These are phyloP conservation scores for Yasuhikotakia modesta DNA, from an alignment of 2,797 vertebrate species.

Conservation along the genomic window DNA sequence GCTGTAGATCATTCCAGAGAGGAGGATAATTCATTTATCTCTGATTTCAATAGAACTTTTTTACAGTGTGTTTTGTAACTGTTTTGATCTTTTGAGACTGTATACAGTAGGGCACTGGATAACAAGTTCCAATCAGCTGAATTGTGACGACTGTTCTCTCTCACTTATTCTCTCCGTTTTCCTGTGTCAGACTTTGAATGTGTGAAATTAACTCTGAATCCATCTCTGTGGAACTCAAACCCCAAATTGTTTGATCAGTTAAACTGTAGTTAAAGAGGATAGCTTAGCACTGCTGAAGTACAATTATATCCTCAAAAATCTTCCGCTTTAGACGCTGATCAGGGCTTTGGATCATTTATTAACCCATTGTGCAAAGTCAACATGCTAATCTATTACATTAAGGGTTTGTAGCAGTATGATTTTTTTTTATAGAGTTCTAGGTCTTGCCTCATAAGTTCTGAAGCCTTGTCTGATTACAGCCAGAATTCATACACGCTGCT, in stretches of 20 bases:
- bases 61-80: conserved; percentile 19
- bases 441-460: conserved; percentile 8
- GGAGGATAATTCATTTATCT: conserved; percentile 18
- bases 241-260: conserved; percentile 16
- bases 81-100: background rate
- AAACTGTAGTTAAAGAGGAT: conserved; percentile 24
- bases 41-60: conserved; percentile 22
- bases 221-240: background rate
- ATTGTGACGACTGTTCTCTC: conserved; percentile 25
- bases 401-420: background rate
- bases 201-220: conserved; percentile 30
- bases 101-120: conserved; percentile 23
- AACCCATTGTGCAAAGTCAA: background rate
- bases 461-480: background rate
- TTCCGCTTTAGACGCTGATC: background rate
- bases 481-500: background rate
- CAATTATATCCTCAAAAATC: conserved; percentile 8
- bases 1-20: background rate
- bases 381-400: background rate
- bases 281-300: background rate
- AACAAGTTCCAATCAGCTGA: conserved; percentile 38
- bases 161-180: conserved; percentile 1
- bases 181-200: conserved; percentile 23
- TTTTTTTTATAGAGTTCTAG: too few relatives aligned
- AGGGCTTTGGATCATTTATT: background rate